Evolutionary conservation across 2,888 invertebrate genomes (phyloP).

Genomic region (Limnephilus lunatus): DNA sequence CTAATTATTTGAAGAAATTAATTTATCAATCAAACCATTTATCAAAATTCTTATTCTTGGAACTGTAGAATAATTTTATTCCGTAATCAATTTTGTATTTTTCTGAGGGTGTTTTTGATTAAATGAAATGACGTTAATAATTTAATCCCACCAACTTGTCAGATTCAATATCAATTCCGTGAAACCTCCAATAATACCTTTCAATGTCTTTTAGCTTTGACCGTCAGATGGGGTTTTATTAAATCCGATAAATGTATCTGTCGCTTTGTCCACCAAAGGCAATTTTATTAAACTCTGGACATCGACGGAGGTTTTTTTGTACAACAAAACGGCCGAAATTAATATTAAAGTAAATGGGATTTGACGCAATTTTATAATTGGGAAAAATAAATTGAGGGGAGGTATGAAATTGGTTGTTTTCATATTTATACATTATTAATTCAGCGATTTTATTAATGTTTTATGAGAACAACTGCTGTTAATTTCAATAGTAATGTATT

Average conservation of each 20-base stretch:
- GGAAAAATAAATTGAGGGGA: background rate
- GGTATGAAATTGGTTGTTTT: no score
- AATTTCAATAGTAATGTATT: no score
- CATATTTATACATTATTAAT: no score
- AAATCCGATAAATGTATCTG: background rate
- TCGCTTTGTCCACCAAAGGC: background rate
- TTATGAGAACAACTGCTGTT: no score
- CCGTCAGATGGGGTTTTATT: constrained; percentile 2
- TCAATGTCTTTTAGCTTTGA: background rate
- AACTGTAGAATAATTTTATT: background rate
- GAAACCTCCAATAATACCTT: background rate
- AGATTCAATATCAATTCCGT: background rate
- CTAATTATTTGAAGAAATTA: no score
- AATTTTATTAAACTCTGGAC: background rate
- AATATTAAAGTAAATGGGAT: background rate
- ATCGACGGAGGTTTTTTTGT: background rate
- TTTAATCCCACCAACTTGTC: background rate
- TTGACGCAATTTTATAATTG: background rate
- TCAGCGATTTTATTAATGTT: no score
- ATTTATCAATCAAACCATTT: no score
- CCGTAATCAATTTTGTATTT: background rate
- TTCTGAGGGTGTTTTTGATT: background rate
- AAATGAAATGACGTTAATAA: background rate
- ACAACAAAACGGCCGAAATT: background rate
- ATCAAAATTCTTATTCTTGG: background rate